A percentile compares a stretch with the other conserved stretches of the same genome.
phyloP scores from a whole-genome alignment of 2,888 invertebrate genomes.

The Patella caerulea region DNA sequence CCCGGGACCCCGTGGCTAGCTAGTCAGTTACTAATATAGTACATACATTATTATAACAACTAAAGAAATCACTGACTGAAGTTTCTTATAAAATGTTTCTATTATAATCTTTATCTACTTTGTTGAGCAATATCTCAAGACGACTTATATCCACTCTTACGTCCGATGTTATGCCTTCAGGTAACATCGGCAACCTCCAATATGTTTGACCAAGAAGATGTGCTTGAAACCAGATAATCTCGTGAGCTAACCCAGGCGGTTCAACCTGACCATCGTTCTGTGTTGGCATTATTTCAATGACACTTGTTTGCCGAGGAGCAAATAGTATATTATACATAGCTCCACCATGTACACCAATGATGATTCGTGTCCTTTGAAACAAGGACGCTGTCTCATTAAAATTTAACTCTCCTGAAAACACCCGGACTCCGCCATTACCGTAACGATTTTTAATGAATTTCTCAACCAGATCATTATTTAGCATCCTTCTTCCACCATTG shows the following conservation, averaged over 20 bases:
- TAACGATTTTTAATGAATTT: background rate
- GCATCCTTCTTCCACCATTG: conserved; percentile 12
- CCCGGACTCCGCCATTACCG: background rate
- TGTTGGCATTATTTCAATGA: conserved; percentile 14
- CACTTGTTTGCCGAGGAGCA: background rate
- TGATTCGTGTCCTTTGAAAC: conserved; percentile 3
- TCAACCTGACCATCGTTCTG: background rate
- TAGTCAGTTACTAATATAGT: too few species aligned
- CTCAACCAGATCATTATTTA: background rate
- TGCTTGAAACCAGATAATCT: background rate
- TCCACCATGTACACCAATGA: conserved; percentile 20
- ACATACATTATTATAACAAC: too few species aligned
- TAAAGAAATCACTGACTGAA: too few species aligned
- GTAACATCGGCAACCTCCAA: background rate
- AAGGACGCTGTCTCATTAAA: conserved; percentile 1
- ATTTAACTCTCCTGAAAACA: conserved; percentile 13
- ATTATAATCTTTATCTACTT: background rate
- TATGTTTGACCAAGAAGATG: background rate
- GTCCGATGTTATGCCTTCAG: background rate
- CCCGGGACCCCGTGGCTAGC: too few species aligned
- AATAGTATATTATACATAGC: conserved; percentile 16
- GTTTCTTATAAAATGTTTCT: too few species aligned
- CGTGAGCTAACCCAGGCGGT: background rate
- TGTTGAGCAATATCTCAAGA: background rate
- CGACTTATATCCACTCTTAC: background rate